Evolutionary conservation across 1,140 invertebrate species (phyloP), one percentile per base, ranked within the genome.

Genomic region (Heliconius nattereri): DNA sequence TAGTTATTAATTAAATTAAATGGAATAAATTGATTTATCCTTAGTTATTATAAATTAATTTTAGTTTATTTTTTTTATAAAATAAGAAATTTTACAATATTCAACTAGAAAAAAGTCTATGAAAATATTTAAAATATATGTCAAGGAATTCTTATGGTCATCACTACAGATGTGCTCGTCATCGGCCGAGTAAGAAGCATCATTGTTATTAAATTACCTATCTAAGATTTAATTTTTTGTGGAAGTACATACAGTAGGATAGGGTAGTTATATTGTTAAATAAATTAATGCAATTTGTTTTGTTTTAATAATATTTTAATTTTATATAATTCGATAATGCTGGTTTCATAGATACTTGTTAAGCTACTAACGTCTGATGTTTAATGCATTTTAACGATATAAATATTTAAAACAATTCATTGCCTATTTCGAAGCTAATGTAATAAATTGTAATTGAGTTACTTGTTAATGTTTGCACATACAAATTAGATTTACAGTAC

Each of bases 161-260:
- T 29, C 66, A 13, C 19, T 35, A 71, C 29, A 71, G 66, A 26
- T 29, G 16, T 19, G 29, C 11, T 71, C 54, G 54, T 57, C 23
- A 6, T 57, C 7, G 66, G 16, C 26, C 23, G 29, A 26, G n/a
- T 52, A 73, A 78, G 77, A 80, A 73, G 77, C 77, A 29, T 52
- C 71, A 32, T 37, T 77, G 72, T 45, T 73, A 80, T 80, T 80
- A 75, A 77, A 80, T 80, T 80, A 70, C 79, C 71, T 76, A 29
- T 26, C 73, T 26, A 49, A 20, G 75, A 37, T 75, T 74, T 11
- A 19, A 74, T 75, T 79, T 73, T 71, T 75, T 54, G 78, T 75
- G 32, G 78, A 79, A 75, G n/a, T 57, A n/a, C n/a, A 57, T n/a
- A 57, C 7, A 3, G 54, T 57, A 19, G 2, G 57, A 75, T 60